These are phyloP conservation scores for Balaenoptera acutorostrata DNA, from an alignment of 2,113 vertebrate species.

Conservation along the genomic window DNA sequence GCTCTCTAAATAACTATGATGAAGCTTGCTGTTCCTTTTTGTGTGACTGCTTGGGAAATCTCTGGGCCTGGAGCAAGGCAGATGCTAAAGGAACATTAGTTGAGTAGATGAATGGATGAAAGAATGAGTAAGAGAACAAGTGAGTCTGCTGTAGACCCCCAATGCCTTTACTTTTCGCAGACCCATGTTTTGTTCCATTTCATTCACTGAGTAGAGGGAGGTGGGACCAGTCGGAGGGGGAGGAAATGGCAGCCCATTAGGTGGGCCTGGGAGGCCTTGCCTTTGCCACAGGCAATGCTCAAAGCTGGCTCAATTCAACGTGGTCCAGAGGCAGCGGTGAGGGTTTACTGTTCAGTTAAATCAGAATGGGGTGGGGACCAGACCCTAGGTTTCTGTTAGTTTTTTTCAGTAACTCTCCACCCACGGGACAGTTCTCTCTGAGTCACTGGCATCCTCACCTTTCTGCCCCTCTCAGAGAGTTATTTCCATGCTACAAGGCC, in stretches of 20 bases:
- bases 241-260: background rate
- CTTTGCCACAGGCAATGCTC: background rate
- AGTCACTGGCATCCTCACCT: background rate
- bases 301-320: background rate
- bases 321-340: background rate
- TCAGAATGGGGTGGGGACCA: background rate
- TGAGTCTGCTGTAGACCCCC: background rate
- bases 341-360: background rate
- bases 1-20: background rate
- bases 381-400: background rate
- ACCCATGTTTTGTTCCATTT: background rate
- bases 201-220: background rate
- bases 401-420: background rate
- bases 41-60: background rate
- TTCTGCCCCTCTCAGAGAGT: background rate
- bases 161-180: background rate
- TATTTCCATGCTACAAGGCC: background rate
- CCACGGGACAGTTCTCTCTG: too few relatives aligned
- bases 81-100: background rate
- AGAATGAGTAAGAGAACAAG: background rate
- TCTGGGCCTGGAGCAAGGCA: background rate
- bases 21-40: background rate
- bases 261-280: background rate
- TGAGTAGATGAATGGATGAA: background rate
- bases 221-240: too few relatives aligned